Evolutionary conservation across 2,113 vertebrate species (phyloP).

Genomic region (Halcyon malimbica): DNA sequence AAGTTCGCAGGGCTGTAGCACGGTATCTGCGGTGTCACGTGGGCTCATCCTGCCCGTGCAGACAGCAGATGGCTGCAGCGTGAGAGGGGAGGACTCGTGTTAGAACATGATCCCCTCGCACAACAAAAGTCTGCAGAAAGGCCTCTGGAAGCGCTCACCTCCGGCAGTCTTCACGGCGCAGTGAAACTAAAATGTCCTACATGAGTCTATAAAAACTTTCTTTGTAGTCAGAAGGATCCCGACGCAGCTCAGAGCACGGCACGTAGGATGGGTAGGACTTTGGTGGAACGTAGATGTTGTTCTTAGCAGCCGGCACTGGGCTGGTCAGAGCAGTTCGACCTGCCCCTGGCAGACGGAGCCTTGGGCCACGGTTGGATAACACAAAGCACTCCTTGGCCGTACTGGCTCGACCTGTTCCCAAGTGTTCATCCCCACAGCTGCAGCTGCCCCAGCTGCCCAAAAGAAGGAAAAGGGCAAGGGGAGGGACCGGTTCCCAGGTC

Average conservation of each 20-base stretch:
- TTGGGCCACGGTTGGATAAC: conserved; percentile 50
- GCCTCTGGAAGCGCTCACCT: neutral
- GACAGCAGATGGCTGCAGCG: neutral
- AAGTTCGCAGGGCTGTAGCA: conserved; percentile 5
- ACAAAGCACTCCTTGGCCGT: neutral
- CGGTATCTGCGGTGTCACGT: neutral
- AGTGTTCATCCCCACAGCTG: conserved; percentile 48
- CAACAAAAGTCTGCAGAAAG: neutral
- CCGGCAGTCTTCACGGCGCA: rapidly evolving
- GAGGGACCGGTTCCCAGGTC: conserved; percentile 25
- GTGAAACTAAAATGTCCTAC: neutral
- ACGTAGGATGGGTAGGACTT: neutral
- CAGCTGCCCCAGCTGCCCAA: conserved; percentile 36
- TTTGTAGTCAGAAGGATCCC: neutral
- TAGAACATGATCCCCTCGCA: neutral
- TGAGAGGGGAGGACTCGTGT: conserved; percentile 1
- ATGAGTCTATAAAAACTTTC: neutral
- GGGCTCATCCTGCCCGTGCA: neutral
- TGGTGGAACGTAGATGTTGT: neutral
- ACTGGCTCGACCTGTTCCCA: conserved; percentile 45
- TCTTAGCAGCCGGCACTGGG: neutral
- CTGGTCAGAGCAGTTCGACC: conserved; percentile 56
- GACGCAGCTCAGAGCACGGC: neutral
- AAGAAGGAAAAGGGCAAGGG: conserved; percentile 17
- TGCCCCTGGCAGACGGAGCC: conserved; percentile 41